Percentiles rank a stretch among this genome's conserved stretches.
Conservation (phyloP, 2,797 vertebrate species). For the Poecilia wingei region DNA sequence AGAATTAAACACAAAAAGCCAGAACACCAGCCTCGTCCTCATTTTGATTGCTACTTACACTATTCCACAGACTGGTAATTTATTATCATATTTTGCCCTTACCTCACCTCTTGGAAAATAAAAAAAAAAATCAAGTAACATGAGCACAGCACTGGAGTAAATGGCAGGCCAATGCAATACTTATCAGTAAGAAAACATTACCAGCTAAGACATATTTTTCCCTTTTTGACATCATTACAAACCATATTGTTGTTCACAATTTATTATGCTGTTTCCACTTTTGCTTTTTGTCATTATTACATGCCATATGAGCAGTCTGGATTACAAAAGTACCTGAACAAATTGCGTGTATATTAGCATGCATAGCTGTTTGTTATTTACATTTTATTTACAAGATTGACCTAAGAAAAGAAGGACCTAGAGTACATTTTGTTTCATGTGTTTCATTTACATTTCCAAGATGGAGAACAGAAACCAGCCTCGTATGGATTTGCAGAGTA, state of each 20-base stretch:
- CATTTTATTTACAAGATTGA: constrained; percentile 91
- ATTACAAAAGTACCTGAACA: constrained; percentile 99
- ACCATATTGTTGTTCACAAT: constrained; percentile 80
- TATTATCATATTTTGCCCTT: constrained; percentile 71
- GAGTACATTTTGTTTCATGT: constrained; percentile 73
- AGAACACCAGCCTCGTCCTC: constrained; percentile 44
- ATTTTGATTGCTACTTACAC: constrained; percentile 26
- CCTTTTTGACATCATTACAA: constrained; percentile 77
- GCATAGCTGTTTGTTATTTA: constrained; percentile 91
- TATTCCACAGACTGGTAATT: constrained; percentile 57
- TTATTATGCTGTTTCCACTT: constrained; percentile 75
- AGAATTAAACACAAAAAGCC: constrained; percentile 47
- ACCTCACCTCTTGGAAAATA: constrained; percentile 70
- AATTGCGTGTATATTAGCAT: constrained; percentile 96
- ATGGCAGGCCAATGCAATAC: constrained; percentile 78
- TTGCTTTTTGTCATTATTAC: constrained; percentile 83
- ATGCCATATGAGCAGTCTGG: constrained; percentile 90
- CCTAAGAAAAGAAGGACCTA: constrained; percentile 82
- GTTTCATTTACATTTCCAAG: constrained; percentile 89
- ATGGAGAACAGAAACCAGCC: constrained; percentile 86
- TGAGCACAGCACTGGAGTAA: constrained; percentile 75
- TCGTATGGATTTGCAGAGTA: constrained; percentile 84
- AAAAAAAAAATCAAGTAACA: constrained; percentile 73
- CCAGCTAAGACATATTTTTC: constrained; percentile 74
- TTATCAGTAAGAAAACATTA: constrained; percentile 79